Conservation (phyloP, 1,140 invertebrate genomes). For the Teleopsis dalmanni region DNA sequence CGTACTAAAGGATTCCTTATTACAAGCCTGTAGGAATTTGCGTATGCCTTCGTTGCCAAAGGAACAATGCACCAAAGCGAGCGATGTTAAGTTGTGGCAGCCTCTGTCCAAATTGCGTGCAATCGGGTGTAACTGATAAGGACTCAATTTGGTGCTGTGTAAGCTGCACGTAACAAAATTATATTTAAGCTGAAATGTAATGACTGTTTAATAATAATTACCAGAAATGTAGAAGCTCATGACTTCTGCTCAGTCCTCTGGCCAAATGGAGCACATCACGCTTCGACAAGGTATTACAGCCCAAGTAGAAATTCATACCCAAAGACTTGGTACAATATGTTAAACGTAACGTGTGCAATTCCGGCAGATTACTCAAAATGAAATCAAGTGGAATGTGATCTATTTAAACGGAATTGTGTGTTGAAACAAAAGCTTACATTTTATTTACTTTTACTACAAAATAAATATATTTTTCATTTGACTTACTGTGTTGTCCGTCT, state of each 20-base stretch:
- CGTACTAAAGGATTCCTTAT: slow-evolving; percentile 32
- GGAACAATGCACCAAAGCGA: slow-evolving; percentile 37
- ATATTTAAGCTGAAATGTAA: neutral
- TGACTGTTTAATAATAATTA: slow-evolving; percentile 5
- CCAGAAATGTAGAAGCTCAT: slow-evolving; percentile 37
- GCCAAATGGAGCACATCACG: slow-evolving; percentile 28
- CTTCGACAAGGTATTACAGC: slow-evolving; percentile 36
- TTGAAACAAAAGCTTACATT: slow-evolving; percentile 8
- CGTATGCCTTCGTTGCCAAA: slow-evolving; percentile 40
- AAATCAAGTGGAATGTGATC: slow-evolving; percentile 46
- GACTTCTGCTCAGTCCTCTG: slow-evolving; percentile 32
- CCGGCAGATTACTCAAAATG: slow-evolving; percentile 40
- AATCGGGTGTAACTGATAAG: slow-evolving; percentile 33
- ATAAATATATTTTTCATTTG: slow-evolving; percentile 1
- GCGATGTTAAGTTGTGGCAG: slow-evolving; percentile 28
- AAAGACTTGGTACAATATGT: slow-evolving; percentile 41
- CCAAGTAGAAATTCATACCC: slow-evolving; percentile 37
- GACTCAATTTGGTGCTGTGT: slow-evolving; percentile 35
- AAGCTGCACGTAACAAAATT: slow-evolving; percentile 16
- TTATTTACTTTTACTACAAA: neutral
- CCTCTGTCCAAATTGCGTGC: slow-evolving; percentile 38
- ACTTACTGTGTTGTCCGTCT: slow-evolving; percentile 35
- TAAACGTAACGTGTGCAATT: slow-evolving; percentile 37
- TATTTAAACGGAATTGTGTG: too few relatives aligned
- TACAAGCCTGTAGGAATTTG: slow-evolving; percentile 31